Conservation (phyloP, 2,113 vertebrate species). For the Pholis gunnellus region DNA sequence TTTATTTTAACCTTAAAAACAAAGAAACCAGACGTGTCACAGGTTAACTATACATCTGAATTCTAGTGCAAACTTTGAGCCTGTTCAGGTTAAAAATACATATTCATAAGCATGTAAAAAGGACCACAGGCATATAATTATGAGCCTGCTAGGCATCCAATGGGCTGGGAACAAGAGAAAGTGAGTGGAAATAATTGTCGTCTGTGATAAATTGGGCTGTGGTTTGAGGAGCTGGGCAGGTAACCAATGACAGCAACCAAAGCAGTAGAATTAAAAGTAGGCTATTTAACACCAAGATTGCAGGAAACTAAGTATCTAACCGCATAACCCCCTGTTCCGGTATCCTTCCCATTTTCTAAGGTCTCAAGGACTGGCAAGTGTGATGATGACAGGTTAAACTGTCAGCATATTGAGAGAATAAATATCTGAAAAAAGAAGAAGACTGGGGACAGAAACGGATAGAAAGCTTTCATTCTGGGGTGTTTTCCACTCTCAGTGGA, state of each 20-base stretch:
- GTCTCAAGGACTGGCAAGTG: not conserved
- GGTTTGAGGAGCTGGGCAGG: not conserved
- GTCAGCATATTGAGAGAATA: not conserved
- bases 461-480: conserved; percentile 32
- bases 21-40: not conserved
- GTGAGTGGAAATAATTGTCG: not conserved
- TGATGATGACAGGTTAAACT: not conserved
- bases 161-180: not conserved
- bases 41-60: not conserved
- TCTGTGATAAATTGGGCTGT: not conserved
- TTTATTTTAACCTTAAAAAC: not conserved
- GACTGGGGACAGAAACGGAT: not conserved
- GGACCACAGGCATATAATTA: not conserved
- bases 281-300: too few species aligned
- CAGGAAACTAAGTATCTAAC: not conserved
- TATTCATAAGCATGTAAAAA: not conserved
- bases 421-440: not conserved
- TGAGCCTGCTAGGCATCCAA: not conserved
- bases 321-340: not conserved
- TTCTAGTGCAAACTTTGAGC: not conserved
- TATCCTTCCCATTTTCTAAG: not conserved
- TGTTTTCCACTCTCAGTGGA: conserved; percentile 40
- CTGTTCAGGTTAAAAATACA: not conserved
- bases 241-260: too few species aligned
- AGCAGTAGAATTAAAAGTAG: not conserved